Base-by-base conservation (phyloP, 2,888 invertebrate species). In the Calliscelio sp. region DNA sequence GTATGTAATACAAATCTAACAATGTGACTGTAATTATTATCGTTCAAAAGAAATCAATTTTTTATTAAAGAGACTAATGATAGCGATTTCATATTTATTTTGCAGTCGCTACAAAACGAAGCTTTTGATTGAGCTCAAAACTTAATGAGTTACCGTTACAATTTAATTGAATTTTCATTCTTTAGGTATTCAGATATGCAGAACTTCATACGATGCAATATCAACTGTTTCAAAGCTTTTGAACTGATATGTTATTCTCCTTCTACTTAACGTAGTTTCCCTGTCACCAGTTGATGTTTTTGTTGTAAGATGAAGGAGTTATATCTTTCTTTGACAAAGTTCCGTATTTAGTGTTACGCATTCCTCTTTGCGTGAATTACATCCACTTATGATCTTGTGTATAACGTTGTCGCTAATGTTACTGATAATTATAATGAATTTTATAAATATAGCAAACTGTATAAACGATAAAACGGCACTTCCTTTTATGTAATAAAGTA, bases 161-260 rank as follows among this genome's bases (percentile, higher is more conserved):
- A 38, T 28, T 14, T 18, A 32, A 8, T 20, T 65, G 32, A 49
- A 11, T 8, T 65, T 49, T 35, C 7, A 51, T 51, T 66, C 32
- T 51, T 32, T 20, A 44, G 14, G 20, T 28, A 25, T 22, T 61
- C n/a, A 53, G 35, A 16, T 46, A 10, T 41, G 41, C 51, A 51
- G 5, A 38, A 38, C 61, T 32, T 71, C 32, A 49, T 32, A 35
- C 46, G 8, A 18, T 32, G 22, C 53, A 68, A 77, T 57, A 46
- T 77, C 59, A 38, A 35, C 49, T 51, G n/a, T 57, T 68, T 49
- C 66, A 59, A 68, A 68, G 77, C 59, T 46, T 68, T 46, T 41
- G 32, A 75, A 75, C 65, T 78, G 32, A 68, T 68, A 46, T 78
- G 78, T 78, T 78, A 78, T 78, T 75, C 24, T 55, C 49, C 53